Evolutionary conservation across 2,888 invertebrate species (phyloP), one percentile per base, ranked within the genome.

Genomic region (Eretmocerus hayati): DNA sequence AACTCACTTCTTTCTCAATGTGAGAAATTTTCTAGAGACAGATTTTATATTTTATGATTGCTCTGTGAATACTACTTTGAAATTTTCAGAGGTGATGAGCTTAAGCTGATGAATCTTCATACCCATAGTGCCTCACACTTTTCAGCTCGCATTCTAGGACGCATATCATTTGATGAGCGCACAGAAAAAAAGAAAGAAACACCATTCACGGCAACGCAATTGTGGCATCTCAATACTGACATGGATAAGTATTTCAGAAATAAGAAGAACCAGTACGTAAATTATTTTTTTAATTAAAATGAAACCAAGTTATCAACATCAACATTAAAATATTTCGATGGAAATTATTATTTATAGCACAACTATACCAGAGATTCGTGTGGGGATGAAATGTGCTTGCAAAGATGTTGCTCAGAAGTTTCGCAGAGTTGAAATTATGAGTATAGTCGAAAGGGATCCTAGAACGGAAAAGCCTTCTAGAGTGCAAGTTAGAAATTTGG

Each of bases 111-210:
- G 26, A 49, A 65, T 6, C 57, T 59, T 1, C 60, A 58, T 77
- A 8, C 82, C 21, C 75, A 78, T 45, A 76, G 80, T 54, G 83
- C 85, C 0, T 78, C 78, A 1, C 75, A 77, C 48, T 85, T 79
- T 60, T 79, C 81, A 13, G 84, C 77, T 0, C 75, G 81, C 46
- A 57, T 83, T 9, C 54, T n/a, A n/a, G n/a, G n/a, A n/a, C n/a
- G n/a, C n/a, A n/a, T n/a, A n/a, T n/a, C n/a, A n/a, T n/a, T n/a
- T n/a, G n/a, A 79, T 26, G 72, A 76, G 43, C 72, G 64, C 50
- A 56, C 66, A 5, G 33, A 20, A 19, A 20, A 38, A 16, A 18
- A 2, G 52, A 46, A 58, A 16, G 46, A 53, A n/a, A 18, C 46
- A 41, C 48, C 19, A 18, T 38, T 33, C 9, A 19, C 18, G 1